Base-by-base conservation (phyloP, 2,888 invertebrate species). In the Chymomyza fuscimana region DNA sequence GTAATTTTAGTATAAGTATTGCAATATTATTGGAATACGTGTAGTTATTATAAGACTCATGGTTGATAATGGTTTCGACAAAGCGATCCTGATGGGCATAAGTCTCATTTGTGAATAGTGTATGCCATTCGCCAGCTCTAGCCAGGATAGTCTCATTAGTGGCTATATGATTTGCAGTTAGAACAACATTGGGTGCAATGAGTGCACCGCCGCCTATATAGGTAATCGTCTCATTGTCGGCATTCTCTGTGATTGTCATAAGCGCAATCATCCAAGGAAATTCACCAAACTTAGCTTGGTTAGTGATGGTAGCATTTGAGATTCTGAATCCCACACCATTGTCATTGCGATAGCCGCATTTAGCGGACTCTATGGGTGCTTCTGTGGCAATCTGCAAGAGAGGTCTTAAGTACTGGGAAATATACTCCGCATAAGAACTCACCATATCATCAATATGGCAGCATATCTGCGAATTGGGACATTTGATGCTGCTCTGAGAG, bases 1-100 rank as follows among this genome's bases (percentile, higher is more conserved):
- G 0, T 0, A 51, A 1, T 5, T 69, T 50, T 3, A 80, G 10
- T 6, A 69, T n/a, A 1, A 77, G 64, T 5, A 80, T 15, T 5
- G 67, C 81, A 1, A 80, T 56, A 25, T 77, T 9, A 52, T 72
- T 40, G 3, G 5, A 0, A 5, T 1, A 0, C 2, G 0, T 0
- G 16, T 32, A 0, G 0, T 5, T 19, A 77, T 32, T 32, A 32
- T 32, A 5, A 32, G 32, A 32, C 32, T 7, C 9, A 32, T 32
- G 5, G 0, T 36, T 4, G 1, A 54, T n/a, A 4, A 12, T 51
- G 0, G 1, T 10, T 0, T 16, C 5, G 0, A 19, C 16, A 1
- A 54, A 54, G 4, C 16, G 6, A n/a, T 46, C 40, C 40, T 46
- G 16, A 22, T 54, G 16, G 1, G 54, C 12, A 22, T 54, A 54